A percentile compares a stretch with the other conserved stretches of the same genome.
These are phyloP conservation scores for Zapornia atra DNA, from an alignment of 2,113 vertebrate genomes.

Conservation along the genomic window DNA sequence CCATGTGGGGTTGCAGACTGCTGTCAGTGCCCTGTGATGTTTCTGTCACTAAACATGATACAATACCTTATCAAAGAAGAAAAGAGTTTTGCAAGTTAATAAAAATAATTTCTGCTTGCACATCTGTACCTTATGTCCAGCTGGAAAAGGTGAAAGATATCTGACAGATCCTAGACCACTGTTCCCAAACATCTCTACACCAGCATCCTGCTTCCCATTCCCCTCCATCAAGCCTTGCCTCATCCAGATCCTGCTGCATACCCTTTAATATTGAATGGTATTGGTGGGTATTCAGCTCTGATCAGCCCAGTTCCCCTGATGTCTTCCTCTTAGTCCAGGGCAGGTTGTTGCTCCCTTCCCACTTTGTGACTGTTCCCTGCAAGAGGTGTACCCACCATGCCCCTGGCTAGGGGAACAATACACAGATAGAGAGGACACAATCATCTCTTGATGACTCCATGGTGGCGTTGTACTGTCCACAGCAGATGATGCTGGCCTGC, in stretches of 20 bases:
- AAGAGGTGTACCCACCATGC: neutral
- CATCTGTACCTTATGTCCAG: neutral
- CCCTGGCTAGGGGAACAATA: neutral
- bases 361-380: fast-evolving
- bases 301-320: neutral
- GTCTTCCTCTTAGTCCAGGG: neutral
- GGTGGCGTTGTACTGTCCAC: neutral
- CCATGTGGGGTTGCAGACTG: neutral
- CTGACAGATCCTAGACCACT: neutral
- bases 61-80: neutral
- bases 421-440: neutral
- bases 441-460: neutral
- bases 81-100: neutral
- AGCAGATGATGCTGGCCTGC: neutral
- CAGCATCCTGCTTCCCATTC: neutral
- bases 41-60: neutral
- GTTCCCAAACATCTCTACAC: neutral
- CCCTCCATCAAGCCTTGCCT: neutral
- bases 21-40: neutral
- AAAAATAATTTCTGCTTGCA: neutral
- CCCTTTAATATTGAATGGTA: neutral
- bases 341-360: neutral
- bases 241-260: neutral
- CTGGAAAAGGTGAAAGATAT: neutral
- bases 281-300: neutral